Evolutionary conservation across 2,888 invertebrate species (phyloP).

Genomic region (Epinotia nisella): DNA sequence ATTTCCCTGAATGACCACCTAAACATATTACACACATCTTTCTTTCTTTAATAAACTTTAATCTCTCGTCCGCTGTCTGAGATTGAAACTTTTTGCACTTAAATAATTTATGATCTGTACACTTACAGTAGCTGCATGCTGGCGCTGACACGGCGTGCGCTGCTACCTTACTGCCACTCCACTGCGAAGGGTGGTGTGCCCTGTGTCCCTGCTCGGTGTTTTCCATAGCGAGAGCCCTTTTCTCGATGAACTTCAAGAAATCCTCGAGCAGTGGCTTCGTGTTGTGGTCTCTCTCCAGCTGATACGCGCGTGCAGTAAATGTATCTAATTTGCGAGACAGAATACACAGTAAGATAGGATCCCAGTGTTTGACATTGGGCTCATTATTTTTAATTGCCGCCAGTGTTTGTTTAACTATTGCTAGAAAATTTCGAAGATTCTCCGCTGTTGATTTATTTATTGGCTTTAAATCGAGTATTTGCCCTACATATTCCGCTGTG

Average conservation of each 20-base stretch:
- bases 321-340: slow-evolving; percentile 46
- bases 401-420: slow-evolving; percentile 37
- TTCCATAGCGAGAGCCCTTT: slow-evolving; percentile 42
- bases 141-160: not conserved
- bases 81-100: slow-evolving; percentile 32
- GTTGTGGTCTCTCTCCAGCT: slow-evolving; percentile 37
- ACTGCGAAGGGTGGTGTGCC: not conserved
- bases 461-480: slow-evolving; percentile 36
- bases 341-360: slow-evolving; percentile 44
- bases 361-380: slow-evolving; percentile 35
- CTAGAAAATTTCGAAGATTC: slow-evolving; percentile 41
- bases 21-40: slow-evolving; percentile 35
- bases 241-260: slow-evolving; percentile 41
- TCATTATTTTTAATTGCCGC: slow-evolving; percentile 44
- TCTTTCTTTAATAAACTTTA: slow-evolving; percentile 26
- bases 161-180: not conserved
- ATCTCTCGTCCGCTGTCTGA: slow-evolving; percentile 12
- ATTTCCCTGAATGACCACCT: slow-evolving; percentile 39
- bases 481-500: slow-evolving; percentile 34
- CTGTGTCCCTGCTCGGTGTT: slow-evolving; percentile 16
- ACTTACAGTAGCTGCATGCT: slow-evolving; percentile 39
- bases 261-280: slow-evolving; percentile 5
- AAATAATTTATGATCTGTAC: slow-evolving; percentile 38
- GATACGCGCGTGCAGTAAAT: slow-evolving; percentile 37
- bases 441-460: slow-evolving; percentile 15